Percentiles rank a stretch among this genome's conserved stretches.
Conservation (phyloP, 2,888 invertebrate genomes). For the Eupsilia transversa region DNA sequence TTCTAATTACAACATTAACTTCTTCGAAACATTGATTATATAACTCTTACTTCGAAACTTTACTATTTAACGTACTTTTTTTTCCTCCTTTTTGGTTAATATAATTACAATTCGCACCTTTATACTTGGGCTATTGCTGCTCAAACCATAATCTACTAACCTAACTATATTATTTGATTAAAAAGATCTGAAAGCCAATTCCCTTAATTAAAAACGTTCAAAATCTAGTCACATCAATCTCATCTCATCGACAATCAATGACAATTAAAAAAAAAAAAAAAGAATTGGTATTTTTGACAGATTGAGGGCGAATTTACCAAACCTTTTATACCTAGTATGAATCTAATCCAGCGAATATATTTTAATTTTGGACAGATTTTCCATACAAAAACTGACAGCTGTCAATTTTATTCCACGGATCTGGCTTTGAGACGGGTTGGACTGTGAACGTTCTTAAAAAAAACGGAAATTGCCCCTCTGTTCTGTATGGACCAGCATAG, state of each 20-base stretch:
- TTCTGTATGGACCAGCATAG: background rate
- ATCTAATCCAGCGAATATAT: no score
- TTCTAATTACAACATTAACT: background rate
- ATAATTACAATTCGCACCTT: background rate
- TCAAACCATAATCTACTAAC: background rate
- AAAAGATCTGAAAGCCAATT: background rate
- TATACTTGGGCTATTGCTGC: background rate
- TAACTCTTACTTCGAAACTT: background rate
- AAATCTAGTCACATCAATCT: background rate
- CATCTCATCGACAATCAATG: background rate
- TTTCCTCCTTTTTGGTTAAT: background rate
- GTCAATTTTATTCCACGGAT: no score
- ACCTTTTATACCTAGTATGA: no score
- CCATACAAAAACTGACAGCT: no score
- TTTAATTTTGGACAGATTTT: no score
- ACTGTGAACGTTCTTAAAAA: background rate
- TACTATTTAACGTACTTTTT: background rate
- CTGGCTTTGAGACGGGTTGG: no score
- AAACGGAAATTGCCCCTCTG: background rate
- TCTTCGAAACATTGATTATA: background rate
- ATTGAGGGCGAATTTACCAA: no score
- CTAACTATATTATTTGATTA: no score
- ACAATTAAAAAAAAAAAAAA: no score
- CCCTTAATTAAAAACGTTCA: background rate
- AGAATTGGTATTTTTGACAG: background rate